Evolutionary conservation across 1,140 invertebrate genomes (phyloP).

Genomic region (Lasioglossum albipes): DNA sequence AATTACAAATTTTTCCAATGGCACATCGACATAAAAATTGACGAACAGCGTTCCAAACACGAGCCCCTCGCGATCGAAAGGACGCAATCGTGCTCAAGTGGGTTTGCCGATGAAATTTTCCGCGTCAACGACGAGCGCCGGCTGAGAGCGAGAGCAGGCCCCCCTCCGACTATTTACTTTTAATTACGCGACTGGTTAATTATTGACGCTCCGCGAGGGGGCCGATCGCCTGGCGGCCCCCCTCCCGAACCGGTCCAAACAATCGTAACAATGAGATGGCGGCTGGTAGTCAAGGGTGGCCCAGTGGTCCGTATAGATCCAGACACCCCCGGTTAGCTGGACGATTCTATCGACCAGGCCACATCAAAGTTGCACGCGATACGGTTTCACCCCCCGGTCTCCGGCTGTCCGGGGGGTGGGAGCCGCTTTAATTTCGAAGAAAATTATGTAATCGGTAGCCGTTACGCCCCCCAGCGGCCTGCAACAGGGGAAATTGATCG

Average conservation of each 20-base stretch:
- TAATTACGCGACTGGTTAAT: conserved; percentile 76
- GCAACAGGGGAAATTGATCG: conserved; percentile 68
- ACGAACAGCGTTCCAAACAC: background rate
- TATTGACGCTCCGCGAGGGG: conserved; percentile 69
- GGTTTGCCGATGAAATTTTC: conserved; percentile 48
- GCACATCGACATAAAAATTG: background rate
- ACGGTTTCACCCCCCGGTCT: conserved; percentile 43
- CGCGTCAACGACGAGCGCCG: conserved; percentile 30
- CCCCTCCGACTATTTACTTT: conserved; percentile 72
- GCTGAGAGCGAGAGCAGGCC: too few species aligned
- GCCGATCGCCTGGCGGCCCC: conserved; percentile 39
- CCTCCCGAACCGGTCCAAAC: conserved; percentile 66
- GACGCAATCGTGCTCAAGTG: conserved; percentile 9
- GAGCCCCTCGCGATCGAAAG: background rate
- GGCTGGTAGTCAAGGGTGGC: conserved; percentile 54
- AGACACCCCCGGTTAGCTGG: conserved; percentile 50
- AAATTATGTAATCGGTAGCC: conserved; percentile 76
- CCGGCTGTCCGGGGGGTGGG: conserved; percentile 35
- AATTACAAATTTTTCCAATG: too few species aligned
- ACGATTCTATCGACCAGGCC: conserved; percentile 78
- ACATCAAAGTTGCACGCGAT: conserved; percentile 77
- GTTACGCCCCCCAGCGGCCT: conserved; percentile 50
- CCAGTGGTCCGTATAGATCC: conserved; percentile 45
- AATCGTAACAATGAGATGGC: conserved; percentile 69
- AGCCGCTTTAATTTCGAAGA: conserved; percentile 72